Evolutionary conservation across 2,113 vertebrate species (phyloP).

Genomic region (Petrocephalus zakoni): DNA sequence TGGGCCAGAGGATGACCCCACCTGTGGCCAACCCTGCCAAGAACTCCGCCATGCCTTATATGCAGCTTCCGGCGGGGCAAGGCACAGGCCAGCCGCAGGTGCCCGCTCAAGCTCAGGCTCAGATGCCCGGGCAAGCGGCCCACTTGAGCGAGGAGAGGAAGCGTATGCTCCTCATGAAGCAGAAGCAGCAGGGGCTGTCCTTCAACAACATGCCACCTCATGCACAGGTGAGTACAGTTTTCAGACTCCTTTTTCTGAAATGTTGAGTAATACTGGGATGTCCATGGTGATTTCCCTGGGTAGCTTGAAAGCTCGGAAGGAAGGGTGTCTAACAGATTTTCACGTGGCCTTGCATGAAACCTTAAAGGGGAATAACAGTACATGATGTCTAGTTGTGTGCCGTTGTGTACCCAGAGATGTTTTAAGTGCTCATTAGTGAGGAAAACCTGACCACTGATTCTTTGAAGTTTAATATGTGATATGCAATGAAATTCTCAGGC

Average conservation of each 20-base stretch:
- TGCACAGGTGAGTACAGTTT: conserved; percentile 70
- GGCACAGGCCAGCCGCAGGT: conserved; percentile 38
- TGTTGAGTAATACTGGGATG: background rate
- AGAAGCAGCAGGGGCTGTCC: conserved; percentile 79
- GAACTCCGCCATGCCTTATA: conserved; percentile 83
- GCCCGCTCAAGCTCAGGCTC: conserved; percentile 64
- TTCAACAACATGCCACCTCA: conserved; percentile 77
- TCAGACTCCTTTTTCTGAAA: background rate
- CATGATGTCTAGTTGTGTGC: background rate
- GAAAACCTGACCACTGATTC: background rate
- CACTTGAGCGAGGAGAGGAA: conserved; percentile 94
- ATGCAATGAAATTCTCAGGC: background rate
- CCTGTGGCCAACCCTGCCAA: conserved; percentile 83
- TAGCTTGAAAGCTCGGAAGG: background rate
- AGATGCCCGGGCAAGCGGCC: conserved; percentile 72
- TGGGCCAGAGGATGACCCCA: conserved; percentile 87
- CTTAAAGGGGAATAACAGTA: background rate
- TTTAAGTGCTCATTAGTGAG: background rate
- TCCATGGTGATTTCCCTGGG: background rate
- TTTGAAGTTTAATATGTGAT: background rate
- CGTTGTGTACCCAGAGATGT: background rate
- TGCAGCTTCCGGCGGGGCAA: conserved; percentile 62
- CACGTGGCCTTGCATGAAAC: background rate
- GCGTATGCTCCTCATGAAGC: conserved; percentile 86
- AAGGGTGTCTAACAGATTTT: background rate